Evolutionary conservation across 2,888 invertebrate species (phyloP).

Genomic region (Drosophila siamana): DNA sequence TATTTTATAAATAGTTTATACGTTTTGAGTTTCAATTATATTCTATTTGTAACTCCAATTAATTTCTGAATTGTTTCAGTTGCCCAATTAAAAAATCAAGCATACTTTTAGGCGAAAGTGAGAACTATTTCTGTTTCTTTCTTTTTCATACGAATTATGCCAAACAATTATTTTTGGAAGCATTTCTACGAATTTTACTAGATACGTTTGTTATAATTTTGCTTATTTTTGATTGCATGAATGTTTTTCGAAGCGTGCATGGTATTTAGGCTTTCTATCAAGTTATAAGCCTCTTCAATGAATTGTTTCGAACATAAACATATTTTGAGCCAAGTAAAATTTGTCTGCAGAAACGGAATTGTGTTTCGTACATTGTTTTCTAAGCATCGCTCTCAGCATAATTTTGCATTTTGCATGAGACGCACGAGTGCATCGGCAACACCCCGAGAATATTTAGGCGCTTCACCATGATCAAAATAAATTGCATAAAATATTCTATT

Average conservation of each 20-base stretch:
- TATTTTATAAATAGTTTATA: no score
- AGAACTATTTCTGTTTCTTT: background rate
- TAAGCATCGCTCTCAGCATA: conserved; percentile 27
- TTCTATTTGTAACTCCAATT: no score
- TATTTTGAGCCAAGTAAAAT: conserved; percentile 21
- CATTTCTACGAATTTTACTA: background rate
- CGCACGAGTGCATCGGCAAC: conserved; percentile 73
- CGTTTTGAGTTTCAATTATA: no score
- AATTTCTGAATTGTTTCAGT: no score
- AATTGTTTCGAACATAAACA: background rate
- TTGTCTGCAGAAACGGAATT: conserved; percentile 9
- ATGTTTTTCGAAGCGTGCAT: background rate
- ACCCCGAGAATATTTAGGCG: conserved; percentile 63
- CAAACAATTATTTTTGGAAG: background rate
- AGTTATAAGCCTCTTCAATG: background rate
- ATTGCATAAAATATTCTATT: conserved; percentile 79
- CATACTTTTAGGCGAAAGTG: background rate
- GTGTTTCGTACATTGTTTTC: conserved; percentile 28
- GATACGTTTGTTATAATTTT: background rate
- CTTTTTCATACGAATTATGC: no score
- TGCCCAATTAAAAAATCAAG: background rate
- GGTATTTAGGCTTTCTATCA: background rate
- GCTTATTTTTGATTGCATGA: background rate
- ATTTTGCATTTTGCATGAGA: conserved; percentile 60
- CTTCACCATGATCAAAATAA: conserved; percentile 70